Percentiles rank a stretch among this genome's conserved stretches.
These are phyloP conservation scores for Crypturellus tataupa DNA, from an alignment of 2,797 vertebrate species.

Conservation along the genomic window DNA sequence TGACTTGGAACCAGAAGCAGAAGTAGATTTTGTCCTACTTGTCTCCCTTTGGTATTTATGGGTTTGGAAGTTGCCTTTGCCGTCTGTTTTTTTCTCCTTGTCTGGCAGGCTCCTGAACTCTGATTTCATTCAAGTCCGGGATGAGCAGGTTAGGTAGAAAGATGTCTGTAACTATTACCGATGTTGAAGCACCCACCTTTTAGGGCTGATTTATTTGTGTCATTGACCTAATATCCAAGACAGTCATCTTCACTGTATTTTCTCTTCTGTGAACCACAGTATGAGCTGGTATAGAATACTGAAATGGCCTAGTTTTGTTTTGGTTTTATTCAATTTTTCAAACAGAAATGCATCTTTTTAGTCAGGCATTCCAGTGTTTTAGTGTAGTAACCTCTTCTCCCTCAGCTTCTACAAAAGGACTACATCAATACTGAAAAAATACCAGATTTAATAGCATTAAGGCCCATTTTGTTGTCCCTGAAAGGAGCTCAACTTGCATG, in stretches of 20 bases:
- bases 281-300: neutral
- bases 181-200: neutral
- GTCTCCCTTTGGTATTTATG: neutral
- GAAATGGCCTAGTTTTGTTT: neutral
- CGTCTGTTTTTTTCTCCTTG: neutral
- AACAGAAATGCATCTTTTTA: neutral
- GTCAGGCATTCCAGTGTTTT: neutral
- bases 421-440: neutral
- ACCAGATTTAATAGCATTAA: neutral
- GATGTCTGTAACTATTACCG: neutral
- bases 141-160: neutral
- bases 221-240: neutral
- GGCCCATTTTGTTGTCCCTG: neutral
- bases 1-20: neutral
- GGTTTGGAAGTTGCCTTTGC: neutral
- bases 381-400: neutral
- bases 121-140: neutral
- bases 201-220: neutral
- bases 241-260: neutral
- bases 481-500: neutral
- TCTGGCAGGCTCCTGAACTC: neutral
- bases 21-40: neutral
- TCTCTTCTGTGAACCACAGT: neutral
- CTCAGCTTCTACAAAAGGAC: neutral
- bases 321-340: neutral